Percentiles rank a stretch among this genome's conserved stretches.
Evolutionary conservation across 2,113 vertebrate genomes (phyloP).

Genomic region (Bubo bubo): DNA sequence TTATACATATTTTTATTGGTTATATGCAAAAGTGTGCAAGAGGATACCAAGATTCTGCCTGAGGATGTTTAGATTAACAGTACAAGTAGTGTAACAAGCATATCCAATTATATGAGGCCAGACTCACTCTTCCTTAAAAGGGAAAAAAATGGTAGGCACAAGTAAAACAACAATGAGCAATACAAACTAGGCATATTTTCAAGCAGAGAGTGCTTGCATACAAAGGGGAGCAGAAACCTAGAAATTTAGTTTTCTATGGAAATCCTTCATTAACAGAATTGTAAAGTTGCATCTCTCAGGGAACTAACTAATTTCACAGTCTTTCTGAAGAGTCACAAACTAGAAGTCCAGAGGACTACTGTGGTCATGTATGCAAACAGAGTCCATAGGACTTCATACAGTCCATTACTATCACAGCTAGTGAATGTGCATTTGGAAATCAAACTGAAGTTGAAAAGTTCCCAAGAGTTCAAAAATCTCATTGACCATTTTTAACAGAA

Average conservation of each 20-base stretch:
- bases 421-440: not conserved
- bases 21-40: not conserved
- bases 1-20: not conserved
- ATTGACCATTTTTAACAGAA: not conserved
- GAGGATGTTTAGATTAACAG: not conserved
- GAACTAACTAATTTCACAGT: not conserved
- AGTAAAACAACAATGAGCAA: not conserved
- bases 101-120: not conserved
- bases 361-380: fast-evolving
- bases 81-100: not conserved
- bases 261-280: not conserved
- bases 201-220: not conserved
- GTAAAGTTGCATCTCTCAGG: not conserved
- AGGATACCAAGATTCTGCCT: not conserved
- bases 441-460: not conserved
- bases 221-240: not conserved
- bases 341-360: not conserved
- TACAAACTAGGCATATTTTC: not conserved
- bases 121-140: not conserved
- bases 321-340: not conserved
- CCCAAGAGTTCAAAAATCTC: not conserved
- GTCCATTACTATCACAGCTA: not conserved
- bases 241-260: not conserved
- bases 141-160: not conserved
- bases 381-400: not conserved